Conservation (phyloP, 2,113 vertebrate species). For the Scomber colias region DNA sequence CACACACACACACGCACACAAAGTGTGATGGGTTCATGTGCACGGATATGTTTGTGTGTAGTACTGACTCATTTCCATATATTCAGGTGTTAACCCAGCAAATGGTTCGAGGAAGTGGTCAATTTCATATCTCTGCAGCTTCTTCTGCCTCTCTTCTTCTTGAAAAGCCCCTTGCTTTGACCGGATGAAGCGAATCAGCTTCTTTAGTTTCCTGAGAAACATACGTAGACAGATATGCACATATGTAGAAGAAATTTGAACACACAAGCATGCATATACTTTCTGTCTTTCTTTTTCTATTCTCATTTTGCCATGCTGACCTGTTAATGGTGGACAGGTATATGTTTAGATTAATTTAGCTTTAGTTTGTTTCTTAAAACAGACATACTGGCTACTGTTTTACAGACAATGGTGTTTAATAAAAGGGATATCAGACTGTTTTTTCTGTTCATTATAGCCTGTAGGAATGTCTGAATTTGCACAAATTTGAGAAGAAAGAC, state of each 20-base stretch:
- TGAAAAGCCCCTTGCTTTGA: constrained; percentile 86
- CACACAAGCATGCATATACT: no score
- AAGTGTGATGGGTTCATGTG: background rate
- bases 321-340: no score
- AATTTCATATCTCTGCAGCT: constrained; percentile 90
- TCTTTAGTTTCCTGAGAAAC: constrained; percentile 93
- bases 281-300: no score
- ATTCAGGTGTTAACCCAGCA: constrained; percentile 95
- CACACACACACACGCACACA: background rate
- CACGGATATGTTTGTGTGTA: background rate
- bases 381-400: no score
- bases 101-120: constrained; percentile 97
- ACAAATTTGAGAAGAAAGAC: no score
- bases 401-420: no score
- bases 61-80: constrained; percentile 99
- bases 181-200: constrained; percentile 93
- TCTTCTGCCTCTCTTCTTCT: constrained; percentile 90
- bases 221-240: constrained; percentile 1
- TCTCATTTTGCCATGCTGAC: no score
- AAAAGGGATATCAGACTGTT: no score
- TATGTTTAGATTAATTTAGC: no score
- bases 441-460: no score
- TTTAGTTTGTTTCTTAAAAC: no score
- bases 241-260: background rate
- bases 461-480: no score